phyloP scores from a whole-genome alignment of 2,888 invertebrate genomes.

The Thera obeliscata region DNA sequence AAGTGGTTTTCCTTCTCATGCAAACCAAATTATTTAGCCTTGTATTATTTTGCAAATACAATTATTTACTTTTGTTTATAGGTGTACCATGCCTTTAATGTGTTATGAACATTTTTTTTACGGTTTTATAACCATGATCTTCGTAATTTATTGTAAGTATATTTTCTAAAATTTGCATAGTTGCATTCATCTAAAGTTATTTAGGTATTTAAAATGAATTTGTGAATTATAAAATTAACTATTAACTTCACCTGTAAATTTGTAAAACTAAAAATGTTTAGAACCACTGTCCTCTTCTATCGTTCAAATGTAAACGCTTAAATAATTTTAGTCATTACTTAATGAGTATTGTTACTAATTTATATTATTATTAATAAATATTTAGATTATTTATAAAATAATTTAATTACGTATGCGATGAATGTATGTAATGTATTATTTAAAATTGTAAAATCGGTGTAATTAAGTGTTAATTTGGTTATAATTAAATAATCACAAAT shows the following conservation, averaged over 20 bases:
- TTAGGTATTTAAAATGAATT: too few relatives aligned
- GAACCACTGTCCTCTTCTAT: not conserved
- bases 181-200: too few relatives aligned
- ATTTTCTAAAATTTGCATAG: too few relatives aligned
- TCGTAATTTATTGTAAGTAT: too few relatives aligned
- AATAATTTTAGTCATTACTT: slow-evolving; percentile 31
- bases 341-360: slow-evolving; percentile 43
- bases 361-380: slow-evolving; percentile 34
- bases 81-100: too few relatives aligned
- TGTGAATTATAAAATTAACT: too few relatives aligned
- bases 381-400: slow-evolving; percentile 39
- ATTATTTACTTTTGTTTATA: too few relatives aligned
- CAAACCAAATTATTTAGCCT: not conserved
- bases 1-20: not conserved
- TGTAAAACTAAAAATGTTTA: not conserved
- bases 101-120: too few relatives aligned
- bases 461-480: slow-evolving; percentile 76
- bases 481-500: slow-evolving; percentile 66
- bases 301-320: slow-evolving; percentile 18
- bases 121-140: too few relatives aligned
- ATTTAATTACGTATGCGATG: slow-evolving; percentile 56
- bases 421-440: slow-evolving; percentile 63
- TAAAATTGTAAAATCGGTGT: slow-evolving; percentile 70
- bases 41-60: too few relatives aligned
- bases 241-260: slow-evolving; percentile 3